Conservation (phyloP, 2,888 invertebrate species). For the Rotaria socialis region DNA sequence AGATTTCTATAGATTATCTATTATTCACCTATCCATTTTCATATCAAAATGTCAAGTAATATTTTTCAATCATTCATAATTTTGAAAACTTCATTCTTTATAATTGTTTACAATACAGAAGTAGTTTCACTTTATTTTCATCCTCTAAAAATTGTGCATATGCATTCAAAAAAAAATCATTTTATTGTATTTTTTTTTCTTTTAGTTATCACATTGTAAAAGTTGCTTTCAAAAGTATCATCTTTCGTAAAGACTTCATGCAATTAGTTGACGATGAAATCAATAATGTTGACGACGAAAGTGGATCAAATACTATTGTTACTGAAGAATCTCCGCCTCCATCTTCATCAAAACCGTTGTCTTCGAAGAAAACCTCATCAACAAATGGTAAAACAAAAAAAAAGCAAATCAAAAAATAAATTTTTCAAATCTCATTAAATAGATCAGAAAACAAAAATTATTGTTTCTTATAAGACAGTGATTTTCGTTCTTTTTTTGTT, state of each 20-base stretch:
- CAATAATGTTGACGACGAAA: background rate
- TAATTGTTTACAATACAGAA: too few relatives aligned
- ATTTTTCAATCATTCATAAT: too few relatives aligned
- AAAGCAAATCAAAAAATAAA: background rate
- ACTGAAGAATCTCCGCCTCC: background rate
- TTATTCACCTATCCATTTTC: too few relatives aligned
- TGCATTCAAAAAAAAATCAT: too few relatives aligned
- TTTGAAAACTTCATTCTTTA: too few relatives aligned
- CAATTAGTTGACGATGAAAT: background rate
- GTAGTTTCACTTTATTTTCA: too few relatives aligned
- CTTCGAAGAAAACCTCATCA: background rate
- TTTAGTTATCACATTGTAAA: slow-evolving; percentile 2
- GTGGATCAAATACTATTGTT: background rate
- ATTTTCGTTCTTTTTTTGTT: background rate
- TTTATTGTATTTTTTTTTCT: background rate
- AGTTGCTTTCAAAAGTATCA: background rate
- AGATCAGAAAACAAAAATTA: background rate
- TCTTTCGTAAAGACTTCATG: background rate
- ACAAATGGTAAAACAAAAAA: background rate
- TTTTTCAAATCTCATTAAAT: background rate
- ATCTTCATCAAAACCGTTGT: background rate
- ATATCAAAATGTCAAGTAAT: too few relatives aligned
- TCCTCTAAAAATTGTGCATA: too few relatives aligned
- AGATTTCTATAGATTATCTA: too few relatives aligned
- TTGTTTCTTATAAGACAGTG: background rate